Conservation (phyloP, 2,113 vertebrate genomes). For the Thalassoma bifasciatum region DNA sequence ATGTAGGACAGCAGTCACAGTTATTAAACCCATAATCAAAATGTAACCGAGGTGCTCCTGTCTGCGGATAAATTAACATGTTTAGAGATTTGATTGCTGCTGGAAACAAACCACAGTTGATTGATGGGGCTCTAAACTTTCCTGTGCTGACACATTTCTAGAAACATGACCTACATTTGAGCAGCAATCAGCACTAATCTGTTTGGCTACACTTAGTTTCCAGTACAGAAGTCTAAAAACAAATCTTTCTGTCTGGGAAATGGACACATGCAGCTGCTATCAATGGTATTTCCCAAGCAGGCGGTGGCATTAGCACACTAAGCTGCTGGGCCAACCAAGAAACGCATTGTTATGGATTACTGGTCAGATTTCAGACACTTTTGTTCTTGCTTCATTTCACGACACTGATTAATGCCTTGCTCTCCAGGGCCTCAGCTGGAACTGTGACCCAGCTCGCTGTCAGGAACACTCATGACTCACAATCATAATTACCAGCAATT, state of each 20-base stretch:
- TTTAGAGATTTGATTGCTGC: neutral
- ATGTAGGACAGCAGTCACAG: neutral
- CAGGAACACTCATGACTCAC: neutral
- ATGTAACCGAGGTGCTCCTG: too few species aligned
- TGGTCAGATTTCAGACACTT: slow-evolving; percentile 60
- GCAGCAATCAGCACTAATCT: slow-evolving; percentile 60
- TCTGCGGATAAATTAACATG: neutral
- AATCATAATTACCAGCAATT: neutral
- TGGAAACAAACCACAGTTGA: slow-evolving; percentile 4
- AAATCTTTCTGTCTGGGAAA: slow-evolving; percentile 66
- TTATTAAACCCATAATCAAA: neutral
- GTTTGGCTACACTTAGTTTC: slow-evolving; percentile 38
- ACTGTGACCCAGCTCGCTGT: neutral
- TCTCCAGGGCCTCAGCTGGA: slow-evolving; percentile 16
- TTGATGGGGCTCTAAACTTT: slow-evolving; percentile 21
- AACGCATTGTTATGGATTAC: slow-evolving; percentile 72
- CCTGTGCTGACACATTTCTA: slow-evolving; percentile 47
- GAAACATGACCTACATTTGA: slow-evolving; percentile 65
- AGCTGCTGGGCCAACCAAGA: slow-evolving; percentile 62
- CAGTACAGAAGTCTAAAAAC: slow-evolving; percentile 50
- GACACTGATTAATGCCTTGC: slow-evolving; percentile 29
- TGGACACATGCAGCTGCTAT: slow-evolving; percentile 54
- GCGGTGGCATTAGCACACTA: slow-evolving; percentile 52
- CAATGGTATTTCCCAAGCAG: slow-evolving; percentile 66
- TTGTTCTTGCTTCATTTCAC: slow-evolving; percentile 42